Conservation (phyloP, 2,888 invertebrate genomes). For the Brenthis ino region DNA sequence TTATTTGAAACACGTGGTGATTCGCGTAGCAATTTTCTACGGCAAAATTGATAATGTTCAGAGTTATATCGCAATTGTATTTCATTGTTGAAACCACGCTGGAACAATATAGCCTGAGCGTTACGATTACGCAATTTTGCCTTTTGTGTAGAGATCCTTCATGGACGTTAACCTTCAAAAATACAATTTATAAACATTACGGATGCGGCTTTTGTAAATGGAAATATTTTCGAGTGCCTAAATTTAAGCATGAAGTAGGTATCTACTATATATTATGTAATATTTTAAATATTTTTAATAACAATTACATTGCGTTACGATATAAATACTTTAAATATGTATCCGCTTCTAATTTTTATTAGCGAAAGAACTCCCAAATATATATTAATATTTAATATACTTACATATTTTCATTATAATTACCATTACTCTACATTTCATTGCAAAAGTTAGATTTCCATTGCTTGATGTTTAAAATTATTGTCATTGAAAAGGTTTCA, state of each 20-base stretch:
- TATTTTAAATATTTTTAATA: too few species aligned
- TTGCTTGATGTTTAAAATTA: too few species aligned
- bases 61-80: constrained; percentile 23
- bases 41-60: constrained; percentile 27
- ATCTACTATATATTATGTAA: not conserved
- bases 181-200: constrained; percentile 1
- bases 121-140: constrained; percentile 25
- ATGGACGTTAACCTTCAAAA: constrained; percentile 1
- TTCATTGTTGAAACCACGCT: constrained; percentile 25
- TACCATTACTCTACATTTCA: too few species aligned
- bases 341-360: too few species aligned
- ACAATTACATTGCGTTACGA: too few species aligned
- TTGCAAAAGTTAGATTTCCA: too few species aligned
- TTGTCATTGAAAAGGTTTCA: too few species aligned
- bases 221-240: not conserved
- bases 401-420: too few species aligned
- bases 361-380: too few species aligned
- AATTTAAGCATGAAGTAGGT: too few species aligned
- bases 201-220: not conserved
- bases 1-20: constrained; percentile 21
- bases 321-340: too few species aligned
- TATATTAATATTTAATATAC: too few species aligned
- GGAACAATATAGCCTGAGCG: constrained; percentile 19
- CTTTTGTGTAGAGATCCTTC: constrained; percentile 19
- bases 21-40: constrained; percentile 26